Evolutionary conservation across 2,113 vertebrate species (phyloP).

Genomic region (Hippolais icterina): DNA sequence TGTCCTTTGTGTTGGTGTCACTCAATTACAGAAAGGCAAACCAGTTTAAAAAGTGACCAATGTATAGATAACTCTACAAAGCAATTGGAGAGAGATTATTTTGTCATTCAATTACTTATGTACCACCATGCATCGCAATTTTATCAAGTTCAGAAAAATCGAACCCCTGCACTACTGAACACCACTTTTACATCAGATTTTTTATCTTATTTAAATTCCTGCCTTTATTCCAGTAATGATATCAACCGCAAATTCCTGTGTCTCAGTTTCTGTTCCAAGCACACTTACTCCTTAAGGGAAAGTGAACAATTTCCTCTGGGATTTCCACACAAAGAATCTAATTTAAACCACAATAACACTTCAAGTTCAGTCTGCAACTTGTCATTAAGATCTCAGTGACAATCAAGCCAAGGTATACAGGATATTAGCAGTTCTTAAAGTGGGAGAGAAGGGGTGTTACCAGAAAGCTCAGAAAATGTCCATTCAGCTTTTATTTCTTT

Average conservation of each 20-base stretch:
- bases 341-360: conserved; percentile 32
- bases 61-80: background rate
- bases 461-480: background rate
- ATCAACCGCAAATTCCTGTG: background rate
- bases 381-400: background rate
- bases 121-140: fast-evolving
- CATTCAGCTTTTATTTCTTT: background rate
- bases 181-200: background rate
- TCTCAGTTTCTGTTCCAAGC: background rate
- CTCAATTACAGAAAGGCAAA: background rate
- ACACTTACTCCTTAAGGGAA: background rate
- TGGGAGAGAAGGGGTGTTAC: background rate
- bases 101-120: background rate
- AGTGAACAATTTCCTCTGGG: background rate
- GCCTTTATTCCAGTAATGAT: background rate
- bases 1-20: background rate
- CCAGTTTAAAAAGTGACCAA: background rate
- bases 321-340: background rate
- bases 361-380: background rate
- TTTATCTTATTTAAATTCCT: background rate
- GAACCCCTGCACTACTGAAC: background rate
- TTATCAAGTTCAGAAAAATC: background rate
- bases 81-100: background rate
- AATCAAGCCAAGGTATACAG: background rate
- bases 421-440: background rate